Evolutionary conservation across 2,797 vertebrate genomes (phyloP), one percentile per base, ranked within the genome.

Genomic region (Clarias laeviceps): DNA sequence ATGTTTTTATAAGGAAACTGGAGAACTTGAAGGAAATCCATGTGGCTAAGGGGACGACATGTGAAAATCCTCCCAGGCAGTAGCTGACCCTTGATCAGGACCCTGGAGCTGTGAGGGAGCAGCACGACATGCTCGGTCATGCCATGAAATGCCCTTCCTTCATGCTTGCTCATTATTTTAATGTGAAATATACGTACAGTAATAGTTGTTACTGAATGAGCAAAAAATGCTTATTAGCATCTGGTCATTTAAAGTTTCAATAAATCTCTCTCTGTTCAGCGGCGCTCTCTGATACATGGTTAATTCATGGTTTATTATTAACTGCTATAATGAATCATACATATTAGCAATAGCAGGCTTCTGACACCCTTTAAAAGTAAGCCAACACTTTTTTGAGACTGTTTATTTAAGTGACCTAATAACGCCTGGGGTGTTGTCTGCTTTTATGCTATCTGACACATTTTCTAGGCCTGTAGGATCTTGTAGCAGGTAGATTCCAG

Each of bases 381-480:
- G 32, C 29, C 62, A 56, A 7, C 7, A 40, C 8, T 59, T 70
- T 74, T 45, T 32, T 69, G 62, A 65, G 27, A 8, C 12, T 86
- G 84, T 86, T 86, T 87, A 84, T 88, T 85, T 80, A 82, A 78
- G 45, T 40, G 74, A 73, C 65, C 29, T 9, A 79, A 29, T 18
- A 80, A 80, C 56, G 78, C 74, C 76, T 45, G 68, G 81, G 56
- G 74, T 61, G 57, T 12, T 27, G 27, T 40, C 72, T 68, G 56
- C 22, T 59, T 80, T 24, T 59, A 34, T 22, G 9, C 65, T 80
- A 15, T 68, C 82, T 84, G 83, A 87, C 83, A 69, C 56, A 65
- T 87, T 85, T 82, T 73, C 73, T 27, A 85, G 84, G 54, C 88
- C 18, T 89, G 89, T 88, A 79, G 50, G 54, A 86, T 82, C 89